Evolutionary conservation across 2,888 invertebrate genomes (phyloP), one percentile per base, ranked within the genome.

Genomic region (Keiferia lycopersicella): DNA sequence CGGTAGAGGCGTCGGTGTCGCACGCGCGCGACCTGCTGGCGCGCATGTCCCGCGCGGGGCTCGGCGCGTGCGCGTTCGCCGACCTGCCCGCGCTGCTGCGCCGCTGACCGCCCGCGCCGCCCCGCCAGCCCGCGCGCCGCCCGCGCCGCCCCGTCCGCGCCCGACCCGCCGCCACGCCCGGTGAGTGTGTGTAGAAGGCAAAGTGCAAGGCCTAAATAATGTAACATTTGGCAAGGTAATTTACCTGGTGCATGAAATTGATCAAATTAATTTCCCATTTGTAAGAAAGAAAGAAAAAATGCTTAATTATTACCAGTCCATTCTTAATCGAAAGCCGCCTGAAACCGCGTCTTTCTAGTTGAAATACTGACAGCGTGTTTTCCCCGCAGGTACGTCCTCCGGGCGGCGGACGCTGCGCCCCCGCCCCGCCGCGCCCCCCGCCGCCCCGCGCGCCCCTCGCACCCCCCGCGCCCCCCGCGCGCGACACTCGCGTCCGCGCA

Each of bases 31-130:
- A 97, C 86, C 93, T 98, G 78, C 94, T 98, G 80, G 95, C 51
- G 14, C 93, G 98, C 80, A 98, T 98, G 97, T 96, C 98, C 71
- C 95, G 95, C 81, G 94, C 95, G 71, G 97, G 97, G 67, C 94
- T 98, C 71, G 98, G 98, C 79, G 96, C 98, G 67, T 97, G 98
- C 94, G 98, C 98, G 86, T 98, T 98, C 92, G 97, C 98, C 79
- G 96, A 96, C 90, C 95, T 98, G 80, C 94, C 96, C 79, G 96
- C 96, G 87, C 94, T 96, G 83, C 93, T 96, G 88, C 93, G 94
- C 74, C 94, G 94, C 94, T 94, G 94, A 93, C 93, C 90, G 91
- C 11, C 61, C 67, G 58, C 61, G 64, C 39, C 59, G 64, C 39
- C 57, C 58, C 41, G 84, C 87, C 57, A 62, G 53, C 65, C 59